Conservation (phyloP, 2,888 invertebrate species). For the Scaptomyza caliginosa region DNA sequence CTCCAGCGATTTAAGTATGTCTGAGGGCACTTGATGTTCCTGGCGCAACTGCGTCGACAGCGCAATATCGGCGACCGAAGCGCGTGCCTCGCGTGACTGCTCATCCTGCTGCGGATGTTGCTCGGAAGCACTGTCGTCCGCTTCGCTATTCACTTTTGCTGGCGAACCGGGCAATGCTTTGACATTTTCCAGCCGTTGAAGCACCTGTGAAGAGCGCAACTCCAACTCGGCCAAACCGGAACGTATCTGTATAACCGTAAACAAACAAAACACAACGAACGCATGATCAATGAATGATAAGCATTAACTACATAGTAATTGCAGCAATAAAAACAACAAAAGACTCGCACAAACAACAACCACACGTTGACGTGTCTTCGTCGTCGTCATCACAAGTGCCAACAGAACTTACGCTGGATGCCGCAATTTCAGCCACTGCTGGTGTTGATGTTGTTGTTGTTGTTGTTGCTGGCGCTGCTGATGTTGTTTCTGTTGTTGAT, state of each 20-base stretch:
- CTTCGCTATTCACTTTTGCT: slow-evolving; percentile 21
- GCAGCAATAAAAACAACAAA: slow-evolving; percentile 3
- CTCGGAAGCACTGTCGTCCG: slow-evolving; percentile 2
- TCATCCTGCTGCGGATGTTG: slow-evolving; percentile 3
- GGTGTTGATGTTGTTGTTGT: slow-evolving; percentile 28
- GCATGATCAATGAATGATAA: slow-evolving; percentile 7
- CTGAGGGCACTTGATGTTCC: slow-evolving; percentile 85
- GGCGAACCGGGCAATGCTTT: slow-evolving; percentile 69
- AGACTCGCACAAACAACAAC: slow-evolving; percentile 2
- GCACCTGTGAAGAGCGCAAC: slow-evolving; percentile 90
- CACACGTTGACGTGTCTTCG: slow-evolving; percentile 43
- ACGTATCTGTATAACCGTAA: slow-evolving; percentile 85
- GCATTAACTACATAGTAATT: neutral
- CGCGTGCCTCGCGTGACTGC: slow-evolving; percentile 1
- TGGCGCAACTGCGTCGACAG: slow-evolving; percentile 84
- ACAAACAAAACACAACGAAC: slow-evolving; percentile 16
- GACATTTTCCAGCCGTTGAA: slow-evolving; percentile 88
- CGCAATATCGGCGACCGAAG: slow-evolving; percentile 23
- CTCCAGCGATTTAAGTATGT: slow-evolving; percentile 86
- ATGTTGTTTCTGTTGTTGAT: slow-evolving; percentile 19
- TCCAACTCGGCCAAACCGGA: slow-evolving; percentile 88
- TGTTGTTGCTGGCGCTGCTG: slow-evolving; percentile 12
- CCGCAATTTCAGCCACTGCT: slow-evolving; percentile 81
- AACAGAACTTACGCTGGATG: slow-evolving; percentile 82
- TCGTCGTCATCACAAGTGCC: slow-evolving; percentile 64